Evolutionary conservation across 2,113 vertebrate genomes (phyloP), one percentile per base, ranked within the genome.

Genomic region (Helogale parvula): DNA sequence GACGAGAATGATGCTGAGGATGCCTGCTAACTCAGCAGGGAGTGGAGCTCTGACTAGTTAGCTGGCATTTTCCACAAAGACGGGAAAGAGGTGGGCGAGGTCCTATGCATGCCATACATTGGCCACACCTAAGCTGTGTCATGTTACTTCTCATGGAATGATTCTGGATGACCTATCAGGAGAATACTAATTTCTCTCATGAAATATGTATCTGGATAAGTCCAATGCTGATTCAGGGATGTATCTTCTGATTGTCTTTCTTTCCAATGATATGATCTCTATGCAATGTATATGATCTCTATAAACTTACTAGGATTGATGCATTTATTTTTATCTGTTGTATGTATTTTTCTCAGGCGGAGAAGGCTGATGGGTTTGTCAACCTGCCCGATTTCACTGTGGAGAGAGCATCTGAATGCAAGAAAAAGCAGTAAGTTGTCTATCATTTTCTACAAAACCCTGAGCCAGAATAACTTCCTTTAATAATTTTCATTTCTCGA

Each of bases 281-380:
- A 8, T 45, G 94, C 4, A 52, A 7, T 45, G 45, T 92, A 11
- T 11, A 1, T 76, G n/a, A 52, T 90, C 60, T 79, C 54, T 63
- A 1, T 35, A 38, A 35, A 41, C 4, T 5, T 45, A 45, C 7
- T 12, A 29, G 17, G 35, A 25, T 50, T 54, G 11, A 27, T 27
- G 2, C 33, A 27, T 66, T 84, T 92, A 81, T 91, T 96, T 33
- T 31, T 41, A 38, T 57, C 25, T 92, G 81, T 95, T 68, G 7
- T 90, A 2, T 96, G 60, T 79, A 9, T 97, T 94, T 93, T 12
- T 99, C 98, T 86, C 97, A 99, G 99, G 99, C 99, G 90, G 99
- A 99, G 93, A 99, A 99, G 97, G 99, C 99, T 33, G 99, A 99
- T 95, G 99, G 99, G 79, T 99, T 99, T 98, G 99, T 99, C 96